Base-by-base conservation (phyloP, 2,888 invertebrate species). In the Acanthosepion pharaonis region DNA sequence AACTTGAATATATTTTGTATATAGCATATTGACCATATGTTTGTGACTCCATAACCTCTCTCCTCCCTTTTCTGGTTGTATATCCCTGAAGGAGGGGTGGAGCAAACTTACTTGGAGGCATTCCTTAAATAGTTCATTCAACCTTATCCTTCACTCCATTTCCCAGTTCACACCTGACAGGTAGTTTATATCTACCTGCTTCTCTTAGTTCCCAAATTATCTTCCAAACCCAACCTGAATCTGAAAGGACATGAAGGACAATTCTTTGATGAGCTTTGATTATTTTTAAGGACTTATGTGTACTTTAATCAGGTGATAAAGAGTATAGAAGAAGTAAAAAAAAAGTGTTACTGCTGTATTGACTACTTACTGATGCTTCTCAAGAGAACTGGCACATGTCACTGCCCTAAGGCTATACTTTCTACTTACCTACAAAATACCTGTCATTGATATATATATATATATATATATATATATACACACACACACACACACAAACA, bases 71-170 rank as follows among this genome's bases (percentile, higher is more conserved):
- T 20, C 42, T 42, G 42, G 59, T 1, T 3, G 23, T 59, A 59
- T 78, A n/a, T 9, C n/a, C 78, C 15, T n/a, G n/a, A 33, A 18
- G 78, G 78, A 33, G 78, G n/a, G 53, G n/a, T 93, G 49, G 20
- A 15, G 11, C n/a, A 5, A n/a, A 5, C 33, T 78, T 9, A 78
- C 33, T n/a, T n/a, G 78, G 15, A 78, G 78, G n/a, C 78, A 78
- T 78, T 78, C 78, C 78, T 78, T 9, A 78, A 78, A 78, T 78
- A 78, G 78, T 78, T 78, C n/a, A 78, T 78, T 78, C 78, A 78
- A n/a, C n/a, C 78, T 78, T 78, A 78, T 78, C 78, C 78, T 78
- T 78, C 78, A 78, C n/a, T 78, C 11, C 78, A 78, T n/a, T 78
- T n/a, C 78, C n/a, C n/a, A n/a, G 78, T 78, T 78, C 4, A 78